Evolutionary conservation across 1,140 invertebrate genomes (phyloP).

Genomic region (Drosophila busckii): DNA sequence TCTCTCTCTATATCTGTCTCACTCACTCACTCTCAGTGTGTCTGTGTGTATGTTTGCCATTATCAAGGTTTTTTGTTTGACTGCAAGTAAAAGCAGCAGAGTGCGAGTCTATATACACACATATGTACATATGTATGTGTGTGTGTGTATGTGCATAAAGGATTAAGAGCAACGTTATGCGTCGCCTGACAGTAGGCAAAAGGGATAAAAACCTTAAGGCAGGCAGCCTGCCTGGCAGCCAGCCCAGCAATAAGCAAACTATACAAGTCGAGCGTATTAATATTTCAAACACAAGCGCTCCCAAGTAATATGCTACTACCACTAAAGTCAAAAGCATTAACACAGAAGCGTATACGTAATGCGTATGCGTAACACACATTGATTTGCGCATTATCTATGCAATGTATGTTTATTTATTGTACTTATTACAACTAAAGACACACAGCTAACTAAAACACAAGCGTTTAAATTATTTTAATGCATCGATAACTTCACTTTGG

Average conservation of each 20-base stretch:
- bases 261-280: conserved; percentile 13
- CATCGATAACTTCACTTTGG: too few species aligned
- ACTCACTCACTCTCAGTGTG: conserved; percentile 3
- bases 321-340: too few species aligned
- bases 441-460: too few species aligned
- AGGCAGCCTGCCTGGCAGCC: conserved; percentile 4
- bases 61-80: conserved; percentile 68
- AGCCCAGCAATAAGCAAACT: conserved; percentile 3
- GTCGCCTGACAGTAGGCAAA: conserved; percentile 30
- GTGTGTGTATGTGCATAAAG: conserved; percentile 50
- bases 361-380: too few species aligned
- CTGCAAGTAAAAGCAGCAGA: too few species aligned
- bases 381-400: too few species aligned
- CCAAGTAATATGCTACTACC: not conserved
- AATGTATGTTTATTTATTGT: too few species aligned
- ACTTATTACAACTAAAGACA: too few species aligned
- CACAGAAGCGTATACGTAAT: too few species aligned
- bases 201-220: too few species aligned
- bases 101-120: too few species aligned
- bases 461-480: too few species aligned
- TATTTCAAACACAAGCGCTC: conserved; percentile 5
- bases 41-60: conserved; percentile 40
- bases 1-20: not conserved
- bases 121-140: not conserved
- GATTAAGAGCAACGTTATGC: conserved; percentile 63